Evolutionary conservation across 2,888 invertebrate genomes (phyloP), one percentile per base, ranked within the genome.

Genomic region (Drosophila nr. medialis): DNA sequence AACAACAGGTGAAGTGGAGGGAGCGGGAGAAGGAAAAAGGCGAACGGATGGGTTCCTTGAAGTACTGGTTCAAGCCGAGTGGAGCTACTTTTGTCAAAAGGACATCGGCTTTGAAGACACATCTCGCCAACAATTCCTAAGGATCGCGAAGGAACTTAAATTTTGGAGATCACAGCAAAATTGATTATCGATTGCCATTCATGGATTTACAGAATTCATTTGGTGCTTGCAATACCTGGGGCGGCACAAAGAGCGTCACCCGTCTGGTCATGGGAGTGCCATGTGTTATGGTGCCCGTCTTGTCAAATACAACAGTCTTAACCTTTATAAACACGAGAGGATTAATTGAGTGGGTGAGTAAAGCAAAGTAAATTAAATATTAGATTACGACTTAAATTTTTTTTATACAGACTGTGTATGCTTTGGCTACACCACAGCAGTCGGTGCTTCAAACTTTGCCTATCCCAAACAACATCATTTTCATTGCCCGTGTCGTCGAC

Each of bases 271-370:
- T 95, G 0, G 98, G 97, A 2, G 96, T 95, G 11, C 99, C 99
- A 67, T 96, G 95, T 0, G 99, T 99, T 4, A 99, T 96, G 0
- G 99, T 99, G 18, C 99, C 99, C 0, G 99, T 99, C 93, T 99
- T 99, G 93, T 99, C 99, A 93, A 99, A 99, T 64, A 99, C 98
- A 15, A 99, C 96, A 2, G 97, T 97, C 89, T 97, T 97, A 0
- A 93, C 92, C 92, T 93, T 11, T 2, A 6, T 11, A 1, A 5
- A 8, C 2, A 34, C 8, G 6, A 15, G 10, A 30, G 42, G 27
- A 56, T 13, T 36, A 10, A 38, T 11, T 7, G 11, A n/a, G n/a
- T n/a, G n/a, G 60, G 69, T 69, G 30, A 51, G 54, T 50, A 36
- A 7, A 21, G 32, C 30, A 10, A 40, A 34, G 15, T 29, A 1